Evolutionary conservation across 2,797 vertebrate genomes (phyloP).

Genomic region (Poeciliopsis gracilis): DNA sequence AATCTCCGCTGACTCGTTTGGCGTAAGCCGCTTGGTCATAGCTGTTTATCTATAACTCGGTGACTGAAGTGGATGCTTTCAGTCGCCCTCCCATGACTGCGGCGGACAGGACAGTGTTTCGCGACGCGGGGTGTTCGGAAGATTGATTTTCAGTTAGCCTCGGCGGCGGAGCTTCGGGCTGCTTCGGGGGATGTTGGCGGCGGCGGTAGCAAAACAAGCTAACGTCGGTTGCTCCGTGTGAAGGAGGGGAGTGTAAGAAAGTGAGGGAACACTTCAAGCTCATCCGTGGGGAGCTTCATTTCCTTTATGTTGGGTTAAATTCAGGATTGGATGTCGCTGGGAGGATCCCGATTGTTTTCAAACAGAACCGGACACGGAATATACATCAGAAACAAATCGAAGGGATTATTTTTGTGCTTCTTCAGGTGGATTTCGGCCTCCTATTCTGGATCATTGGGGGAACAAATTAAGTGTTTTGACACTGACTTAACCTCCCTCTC

Average conservation of each 20-base stretch:
- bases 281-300: slow-evolving; percentile 29
- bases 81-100: slow-evolving; percentile 39
- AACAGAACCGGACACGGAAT: slow-evolving; percentile 38
- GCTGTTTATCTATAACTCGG: slow-evolving; percentile 3
- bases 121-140: slow-evolving; percentile 16
- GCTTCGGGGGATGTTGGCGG: slow-evolving; percentile 43
- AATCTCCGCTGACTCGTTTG: slow-evolving; percentile 45
- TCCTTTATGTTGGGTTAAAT: slow-evolving; percentile 34
- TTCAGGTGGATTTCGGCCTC: slow-evolving; percentile 75
- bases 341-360: slow-evolving; percentile 21
- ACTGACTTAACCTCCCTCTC: slow-evolving; percentile 38
- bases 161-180: slow-evolving; percentile 35
- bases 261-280: slow-evolving; percentile 40
- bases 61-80: slow-evolving; percentile 6
- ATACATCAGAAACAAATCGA: slow-evolving; percentile 46
- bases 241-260: slow-evolving; percentile 44
- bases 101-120: slow-evolving; percentile 6
- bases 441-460: slow-evolving; percentile 52
- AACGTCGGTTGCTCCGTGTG: slow-evolving; percentile 32
- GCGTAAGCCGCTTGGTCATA: slow-evolving; percentile 12
- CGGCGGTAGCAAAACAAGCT: slow-evolving; percentile 54
- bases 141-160: slow-evolving; percentile 41
- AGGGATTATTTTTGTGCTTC: slow-evolving; percentile 67
- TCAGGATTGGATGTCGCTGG: slow-evolving; percentile 36
- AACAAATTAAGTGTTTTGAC: slow-evolving; percentile 54